phyloP scores from a whole-genome alignment of 2,797 vertebrate genomes.

The Semaprochilodus insignis region DNA sequence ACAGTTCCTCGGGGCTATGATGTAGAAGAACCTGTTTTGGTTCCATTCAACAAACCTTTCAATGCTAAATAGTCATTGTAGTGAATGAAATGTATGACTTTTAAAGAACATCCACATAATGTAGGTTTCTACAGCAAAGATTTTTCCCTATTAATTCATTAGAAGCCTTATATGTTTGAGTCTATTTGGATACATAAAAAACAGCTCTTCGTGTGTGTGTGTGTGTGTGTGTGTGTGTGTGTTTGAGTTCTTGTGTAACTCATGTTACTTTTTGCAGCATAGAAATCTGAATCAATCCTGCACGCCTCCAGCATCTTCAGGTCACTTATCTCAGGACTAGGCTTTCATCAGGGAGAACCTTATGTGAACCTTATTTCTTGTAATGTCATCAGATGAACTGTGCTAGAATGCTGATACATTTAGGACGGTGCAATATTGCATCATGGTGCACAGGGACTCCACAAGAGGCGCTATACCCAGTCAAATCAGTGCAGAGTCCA shows the following conservation, averaged over 20 bases:
- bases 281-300: background rate
- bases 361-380: background rate
- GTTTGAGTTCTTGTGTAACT: background rate
- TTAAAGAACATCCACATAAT: too few species aligned
- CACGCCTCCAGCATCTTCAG: background rate
- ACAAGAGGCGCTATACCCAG: constrained; percentile 1
- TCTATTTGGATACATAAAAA: background rate
- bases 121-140: too few species aligned
- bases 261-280: background rate
- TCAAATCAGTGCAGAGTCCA: background rate
- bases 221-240: too few species aligned
- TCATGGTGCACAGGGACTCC: constrained; percentile 30
- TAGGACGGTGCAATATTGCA: constrained; percentile 16
- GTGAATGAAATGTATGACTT: too few species aligned
- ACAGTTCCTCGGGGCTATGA: too few species aligned
- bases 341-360: background rate
- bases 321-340: background rate
- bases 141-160: too few species aligned
- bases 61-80: too few species aligned
- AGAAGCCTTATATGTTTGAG: too few species aligned
- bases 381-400: constrained; percentile 22
- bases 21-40: too few species aligned
- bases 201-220: too few species aligned
- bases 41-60: too few species aligned
- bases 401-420: constrained; percentile 11